phyloP scores from a whole-genome alignment of 2,797 vertebrate genomes.

The Galagoides demidoff region DNA sequence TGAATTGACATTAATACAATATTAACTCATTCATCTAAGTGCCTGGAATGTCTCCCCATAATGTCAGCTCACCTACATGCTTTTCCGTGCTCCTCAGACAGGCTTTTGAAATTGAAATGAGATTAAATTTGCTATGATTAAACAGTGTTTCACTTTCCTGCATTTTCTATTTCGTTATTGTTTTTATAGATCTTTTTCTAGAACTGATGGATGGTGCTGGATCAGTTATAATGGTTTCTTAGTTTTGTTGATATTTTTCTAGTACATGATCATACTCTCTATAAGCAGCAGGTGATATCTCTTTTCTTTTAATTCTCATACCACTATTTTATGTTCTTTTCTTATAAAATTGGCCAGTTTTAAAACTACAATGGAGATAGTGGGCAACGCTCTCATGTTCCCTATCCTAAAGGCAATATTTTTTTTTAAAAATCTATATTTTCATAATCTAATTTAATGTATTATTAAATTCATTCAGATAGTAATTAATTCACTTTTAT shows the following conservation, averaged over 20 bases:
- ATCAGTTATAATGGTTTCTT: background rate
- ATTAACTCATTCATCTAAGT: background rate
- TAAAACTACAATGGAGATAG: background rate
- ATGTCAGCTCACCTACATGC: background rate
- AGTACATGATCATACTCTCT: background rate
- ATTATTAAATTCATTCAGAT: background rate
- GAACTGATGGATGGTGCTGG: background rate
- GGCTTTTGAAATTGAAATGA: background rate
- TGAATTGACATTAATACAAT: background rate
- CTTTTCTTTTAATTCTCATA: background rate
- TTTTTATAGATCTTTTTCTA: background rate
- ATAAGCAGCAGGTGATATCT: background rate
- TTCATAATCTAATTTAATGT: background rate
- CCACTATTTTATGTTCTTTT: background rate
- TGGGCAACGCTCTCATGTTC: background rate
- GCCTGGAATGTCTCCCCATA: background rate
- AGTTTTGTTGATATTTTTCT: background rate
- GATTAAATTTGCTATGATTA: background rate
- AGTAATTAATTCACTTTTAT: background rate
- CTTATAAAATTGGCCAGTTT: background rate
- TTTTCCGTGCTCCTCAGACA: background rate
- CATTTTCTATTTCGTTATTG: background rate
- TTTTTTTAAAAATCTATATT: background rate
- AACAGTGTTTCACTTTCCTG: background rate
- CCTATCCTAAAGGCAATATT: background rate